Conservation (phyloP, 1,140 invertebrate species). For the Sycophaga agraensis region DNA sequence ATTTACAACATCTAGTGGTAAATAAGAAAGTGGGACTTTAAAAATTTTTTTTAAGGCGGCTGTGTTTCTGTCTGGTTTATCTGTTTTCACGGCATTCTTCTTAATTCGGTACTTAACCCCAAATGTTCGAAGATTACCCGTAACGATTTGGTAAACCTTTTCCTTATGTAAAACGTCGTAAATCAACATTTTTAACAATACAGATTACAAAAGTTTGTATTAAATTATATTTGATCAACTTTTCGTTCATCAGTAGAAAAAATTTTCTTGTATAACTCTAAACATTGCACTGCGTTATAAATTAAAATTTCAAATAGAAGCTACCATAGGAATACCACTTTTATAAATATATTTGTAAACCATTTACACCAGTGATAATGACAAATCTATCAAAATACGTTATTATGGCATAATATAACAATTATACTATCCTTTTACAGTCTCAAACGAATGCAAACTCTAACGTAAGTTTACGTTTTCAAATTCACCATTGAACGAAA, state of each 20-base stretch:
- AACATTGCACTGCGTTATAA: slow-evolving; percentile 8
- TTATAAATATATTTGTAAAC: background rate
- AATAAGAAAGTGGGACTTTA: slow-evolving; percentile 61
- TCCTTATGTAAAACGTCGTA: slow-evolving; percentile 67
- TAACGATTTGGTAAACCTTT: slow-evolving; percentile 63
- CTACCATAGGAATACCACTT: too few species aligned
- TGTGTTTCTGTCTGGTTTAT: slow-evolving; percentile 41
- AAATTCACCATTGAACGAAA: slow-evolving; percentile 21
- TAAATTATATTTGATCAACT: background rate
- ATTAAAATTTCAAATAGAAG: too few species aligned
- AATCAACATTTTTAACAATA: slow-evolving; percentile 60
- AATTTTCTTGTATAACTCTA: background rate
- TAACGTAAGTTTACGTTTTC: slow-evolving; percentile 8
- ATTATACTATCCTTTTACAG: background rate
- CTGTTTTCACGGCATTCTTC: slow-evolving; percentile 60
- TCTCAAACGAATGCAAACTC: too few species aligned
- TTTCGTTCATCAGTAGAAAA: slow-evolving; percentile 8
- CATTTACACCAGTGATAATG: too few species aligned
- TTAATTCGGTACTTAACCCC: slow-evolving; percentile 68
- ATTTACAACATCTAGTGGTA: slow-evolving; percentile 65
- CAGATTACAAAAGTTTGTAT: background rate
- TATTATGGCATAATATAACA: background rate
- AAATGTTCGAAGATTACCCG: slow-evolving; percentile 62
- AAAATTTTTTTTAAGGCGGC: slow-evolving; percentile 60
- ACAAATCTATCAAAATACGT: background rate